Percentiles rank a stretch among this genome's conserved stretches.
These are phyloP conservation scores for Pseudachorutes palmiensis DNA, from an alignment of 1,140 invertebrate genomes.

Conservation along the genomic window DNA sequence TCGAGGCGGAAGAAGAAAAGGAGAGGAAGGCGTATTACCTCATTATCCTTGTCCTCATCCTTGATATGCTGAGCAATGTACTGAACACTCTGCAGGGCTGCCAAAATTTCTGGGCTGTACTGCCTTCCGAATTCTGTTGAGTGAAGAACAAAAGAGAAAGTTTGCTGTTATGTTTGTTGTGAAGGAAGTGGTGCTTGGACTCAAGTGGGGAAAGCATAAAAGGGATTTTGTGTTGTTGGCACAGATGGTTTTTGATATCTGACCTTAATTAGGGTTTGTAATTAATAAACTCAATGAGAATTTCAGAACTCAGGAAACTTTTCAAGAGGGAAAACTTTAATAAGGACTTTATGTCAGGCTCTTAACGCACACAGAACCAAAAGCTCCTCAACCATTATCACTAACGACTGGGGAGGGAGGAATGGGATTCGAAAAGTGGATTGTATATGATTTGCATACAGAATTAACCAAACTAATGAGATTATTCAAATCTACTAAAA, in stretches of 20 bases:
- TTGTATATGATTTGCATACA: background rate
- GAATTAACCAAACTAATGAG: background rate
- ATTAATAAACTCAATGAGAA: background rate
- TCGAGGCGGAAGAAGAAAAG: background rate
- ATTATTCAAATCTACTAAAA: background rate
- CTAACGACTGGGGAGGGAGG: too few species aligned
- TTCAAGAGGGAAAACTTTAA: background rate
- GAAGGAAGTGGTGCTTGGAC: too few species aligned
- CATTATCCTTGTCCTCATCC: conserved; percentile 86
- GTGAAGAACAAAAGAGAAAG: too few species aligned
- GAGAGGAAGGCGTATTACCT: conserved; percentile 51
- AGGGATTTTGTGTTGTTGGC: too few species aligned
- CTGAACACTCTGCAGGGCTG: conserved; percentile 83
- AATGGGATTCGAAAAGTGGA: too few species aligned
- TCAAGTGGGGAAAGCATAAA: too few species aligned
- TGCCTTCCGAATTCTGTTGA: conserved; percentile 63
- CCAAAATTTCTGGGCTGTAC: conserved; percentile 75
- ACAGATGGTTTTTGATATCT: too few species aligned
- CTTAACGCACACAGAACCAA: too few species aligned
- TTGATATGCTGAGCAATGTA: conserved; percentile 97
- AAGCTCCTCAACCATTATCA: too few species aligned
- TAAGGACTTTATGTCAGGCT: background rate
- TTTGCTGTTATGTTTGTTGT: too few species aligned
- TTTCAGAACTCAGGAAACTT: too few species aligned
- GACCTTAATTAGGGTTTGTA: background rate